Conservation (phyloP, 2,797 vertebrate species). For the Syngnathus rostellatus region DNA sequence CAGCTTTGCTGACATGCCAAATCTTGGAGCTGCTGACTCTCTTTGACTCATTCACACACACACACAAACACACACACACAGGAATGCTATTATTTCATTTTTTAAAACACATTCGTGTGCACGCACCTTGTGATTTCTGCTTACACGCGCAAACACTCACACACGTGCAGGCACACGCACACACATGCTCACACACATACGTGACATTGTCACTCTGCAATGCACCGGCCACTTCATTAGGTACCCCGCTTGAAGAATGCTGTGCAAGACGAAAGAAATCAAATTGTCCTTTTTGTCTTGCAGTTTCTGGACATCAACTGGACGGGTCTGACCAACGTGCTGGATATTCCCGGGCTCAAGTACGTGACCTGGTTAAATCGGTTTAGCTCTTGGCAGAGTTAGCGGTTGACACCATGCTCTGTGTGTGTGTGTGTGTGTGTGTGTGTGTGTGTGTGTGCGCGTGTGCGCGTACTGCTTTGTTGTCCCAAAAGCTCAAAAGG, state of each 20-base stretch:
- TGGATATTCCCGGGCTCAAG: conserved; percentile 94
- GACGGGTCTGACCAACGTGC: conserved; percentile 94
- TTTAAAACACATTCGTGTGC: background rate
- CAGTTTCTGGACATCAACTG: conserved; percentile 94
- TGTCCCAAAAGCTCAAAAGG: too few relatives aligned
- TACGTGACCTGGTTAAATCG: conserved; percentile 56
- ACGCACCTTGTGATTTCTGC: background rate
- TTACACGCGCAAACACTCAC: background rate
- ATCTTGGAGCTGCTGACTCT: conserved; percentile 3
- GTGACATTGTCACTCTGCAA: background rate
- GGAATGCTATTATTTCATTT: too few relatives aligned
- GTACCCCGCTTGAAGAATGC: background rate
- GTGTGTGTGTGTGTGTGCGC: background rate
- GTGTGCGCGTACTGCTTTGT: too few relatives aligned
- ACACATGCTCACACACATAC: background rate
- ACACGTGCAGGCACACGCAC: background rate
- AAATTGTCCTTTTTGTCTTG: conserved; percentile 23
- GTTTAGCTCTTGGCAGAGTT: background rate
- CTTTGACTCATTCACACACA: background rate
- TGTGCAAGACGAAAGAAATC: background rate
- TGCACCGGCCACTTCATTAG: background rate
- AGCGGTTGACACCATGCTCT: too few relatives aligned
- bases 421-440: background rate
- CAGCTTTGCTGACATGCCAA: background rate
- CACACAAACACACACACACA: background rate